These are phyloP conservation scores for Gryon sp. DNA, from an alignment of 1,140 invertebrate species.

Conservation along the genomic window DNA sequence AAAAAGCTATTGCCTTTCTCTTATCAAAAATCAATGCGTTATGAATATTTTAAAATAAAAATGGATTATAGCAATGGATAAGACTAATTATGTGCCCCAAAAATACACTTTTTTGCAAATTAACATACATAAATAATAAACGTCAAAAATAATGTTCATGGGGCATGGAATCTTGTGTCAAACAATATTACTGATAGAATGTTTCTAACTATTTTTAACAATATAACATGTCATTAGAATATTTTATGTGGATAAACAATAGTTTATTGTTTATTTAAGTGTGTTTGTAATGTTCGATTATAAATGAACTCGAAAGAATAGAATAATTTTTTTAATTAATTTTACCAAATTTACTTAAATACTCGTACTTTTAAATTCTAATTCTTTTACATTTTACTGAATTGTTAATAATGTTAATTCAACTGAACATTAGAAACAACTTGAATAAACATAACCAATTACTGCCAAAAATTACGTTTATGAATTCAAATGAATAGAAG, in stretches of 20 bases:
- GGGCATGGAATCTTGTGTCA: conserved; percentile 27
- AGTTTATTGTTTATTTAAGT: conserved; percentile 6
- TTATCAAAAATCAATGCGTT: no score
- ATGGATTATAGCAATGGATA: conserved; percentile 3
- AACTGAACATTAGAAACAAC: background rate
- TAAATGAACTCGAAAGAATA: background rate
- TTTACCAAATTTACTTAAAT: background rate
- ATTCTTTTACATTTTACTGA: no score
- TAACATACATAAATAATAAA: background rate
- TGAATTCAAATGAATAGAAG: conserved; percentile 10
- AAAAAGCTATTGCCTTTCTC: no score
- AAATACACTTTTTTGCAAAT: background rate
- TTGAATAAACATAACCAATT: conserved; percentile 24
- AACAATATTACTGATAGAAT: conserved; percentile 11
- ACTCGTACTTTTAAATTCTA: no score
- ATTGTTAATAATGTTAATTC: background rate
- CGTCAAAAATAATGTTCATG: background rate
- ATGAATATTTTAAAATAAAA: conserved; percentile 18
- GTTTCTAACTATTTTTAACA: conserved; percentile 44
- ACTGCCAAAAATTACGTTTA: conserved; percentile 36
- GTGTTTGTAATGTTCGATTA: conserved; percentile 9
- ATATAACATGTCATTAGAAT: conserved; percentile 12
- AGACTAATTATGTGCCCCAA: conserved; percentile 11
- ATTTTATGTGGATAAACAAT: conserved; percentile 17
- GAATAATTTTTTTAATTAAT: background rate